Base-by-base conservation (phyloP, 37 sponge, comb jelly and placozoan genomes). In the Dysidea cf. avara region DNA sequence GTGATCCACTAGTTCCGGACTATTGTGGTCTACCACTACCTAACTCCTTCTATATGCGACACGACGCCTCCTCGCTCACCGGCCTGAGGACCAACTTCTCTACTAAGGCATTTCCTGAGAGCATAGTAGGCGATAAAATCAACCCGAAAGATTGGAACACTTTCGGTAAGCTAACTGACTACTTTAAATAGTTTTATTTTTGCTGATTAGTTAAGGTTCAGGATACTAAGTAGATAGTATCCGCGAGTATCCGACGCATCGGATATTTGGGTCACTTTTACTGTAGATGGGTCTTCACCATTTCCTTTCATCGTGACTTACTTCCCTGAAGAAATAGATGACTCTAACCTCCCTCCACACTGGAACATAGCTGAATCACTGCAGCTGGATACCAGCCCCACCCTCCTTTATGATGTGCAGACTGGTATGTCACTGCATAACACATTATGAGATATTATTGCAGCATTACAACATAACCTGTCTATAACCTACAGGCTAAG, bases 201-300 rank as follows among this genome's bases (percentile, higher is more conserved):
- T n/a, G n/a, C n/a, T n/a, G n/a, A n/a, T n/a, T n/a, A n/a, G n/a
- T n/a, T n/a, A n/a, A n/a, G n/a, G n/a, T n/a, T n/a, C n/a, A n/a
- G n/a, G n/a, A n/a, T n/a, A n/a, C n/a, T n/a, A n/a, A n/a, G n/a
- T n/a, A n/a, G n/a, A n/a, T n/a, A n/a, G n/a, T n/a, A n/a, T n/a
- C n/a, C n/a, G n/a, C n/a, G n/a, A n/a, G n/a, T n/a, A n/a, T n/a
- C n/a, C n/a, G n/a, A n/a, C n/a, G n/a, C n/a, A n/a, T n/a, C n/a
- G n/a, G n/a, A n/a, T n/a, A n/a, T n/a, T n/a, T n/a, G n/a, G n/a
- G n/a, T n/a, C n/a, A n/a, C n/a, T n/a, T n/a, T n/a, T n/a, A n/a
- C n/a, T n/a, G n/a, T 57, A 89, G 90, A 90, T 90, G 90, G 90
- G 0, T 90, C 84, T 35, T 75, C 80, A 49, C 73, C 82, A 2